Percentiles rank a stretch among this genome's conserved stretches.
These are phyloP conservation scores for Leistus spinibarbis DNA, from an alignment of 2,888 invertebrate genomes.

Conservation along the genomic window DNA sequence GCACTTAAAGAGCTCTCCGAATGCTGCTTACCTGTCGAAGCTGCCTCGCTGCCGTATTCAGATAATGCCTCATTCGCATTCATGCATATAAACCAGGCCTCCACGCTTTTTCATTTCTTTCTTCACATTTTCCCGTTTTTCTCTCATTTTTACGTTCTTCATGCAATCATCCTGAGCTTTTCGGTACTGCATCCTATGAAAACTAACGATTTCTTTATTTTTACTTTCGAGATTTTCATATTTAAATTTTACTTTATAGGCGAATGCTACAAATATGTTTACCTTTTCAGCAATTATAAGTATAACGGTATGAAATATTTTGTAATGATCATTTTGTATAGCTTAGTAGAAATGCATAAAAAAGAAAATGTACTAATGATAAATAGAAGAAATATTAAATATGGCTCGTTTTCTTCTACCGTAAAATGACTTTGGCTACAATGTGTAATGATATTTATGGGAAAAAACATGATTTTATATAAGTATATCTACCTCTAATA, in stretches of 20 bases:
- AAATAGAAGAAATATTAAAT: too few relatives aligned
- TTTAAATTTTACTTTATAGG: background rate
- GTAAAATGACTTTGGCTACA: too few relatives aligned
- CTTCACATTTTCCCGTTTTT: background rate
- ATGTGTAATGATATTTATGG: too few relatives aligned
- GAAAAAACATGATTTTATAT: too few relatives aligned
- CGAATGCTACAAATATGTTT: background rate
- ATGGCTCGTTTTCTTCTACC: too few relatives aligned
- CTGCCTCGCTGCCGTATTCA: slow-evolving; percentile 7
- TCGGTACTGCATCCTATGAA: background rate
- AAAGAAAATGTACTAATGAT: background rate
- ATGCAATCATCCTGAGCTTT: background rate
- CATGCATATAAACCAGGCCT: slow-evolving; percentile 18
- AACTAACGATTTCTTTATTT: slow-evolving; percentile 30
- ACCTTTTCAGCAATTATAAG: background rate
- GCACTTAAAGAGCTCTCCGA: slow-evolving; percentile 44
- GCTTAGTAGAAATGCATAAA: background rate
- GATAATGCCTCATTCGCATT: slow-evolving; percentile 35
- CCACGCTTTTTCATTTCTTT: background rate
- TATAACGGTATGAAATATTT: background rate
- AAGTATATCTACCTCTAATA: too few relatives aligned
- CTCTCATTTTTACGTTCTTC: background rate
- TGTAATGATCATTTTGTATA: background rate
- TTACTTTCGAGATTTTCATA: background rate
- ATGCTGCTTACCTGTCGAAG: slow-evolving; percentile 13